phyloP scores from a whole-genome alignment of 2,888 invertebrate species.

The Orthonevra nobilis region DNA sequence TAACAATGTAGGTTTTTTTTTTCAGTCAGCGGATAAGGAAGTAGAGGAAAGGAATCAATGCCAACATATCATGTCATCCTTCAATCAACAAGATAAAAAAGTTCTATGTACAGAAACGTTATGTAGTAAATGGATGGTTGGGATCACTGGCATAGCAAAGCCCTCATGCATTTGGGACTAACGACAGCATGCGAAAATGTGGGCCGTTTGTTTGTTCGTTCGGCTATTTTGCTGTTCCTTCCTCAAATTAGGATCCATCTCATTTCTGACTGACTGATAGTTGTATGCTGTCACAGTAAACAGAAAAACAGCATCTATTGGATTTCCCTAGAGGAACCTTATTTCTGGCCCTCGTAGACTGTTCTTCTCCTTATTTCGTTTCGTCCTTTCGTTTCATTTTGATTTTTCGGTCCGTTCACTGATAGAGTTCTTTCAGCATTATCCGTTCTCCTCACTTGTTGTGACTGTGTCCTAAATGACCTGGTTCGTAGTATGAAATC shows the following conservation, averaged over 20 bases:
- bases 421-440: slow-evolving; percentile 30
- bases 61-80: slow-evolving; percentile 66
- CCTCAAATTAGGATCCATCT: slow-evolving; percentile 67
- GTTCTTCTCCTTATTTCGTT: slow-evolving; percentile 3
- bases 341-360: slow-evolving; percentile 11
- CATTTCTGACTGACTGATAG: slow-evolving; percentile 67
- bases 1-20: too few species aligned
- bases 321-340: slow-evolving; percentile 65
- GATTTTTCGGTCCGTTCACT: slow-evolving; percentile 28
- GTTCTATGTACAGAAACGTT: background rate
- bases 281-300: slow-evolving; percentile 64
- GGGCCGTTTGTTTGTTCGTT: slow-evolving; percentile 53
- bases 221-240: slow-evolving; percentile 43
- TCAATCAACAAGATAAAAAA: slow-evolving; percentile 63
- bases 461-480: slow-evolving; percentile 44
- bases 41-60: slow-evolving; percentile 34
- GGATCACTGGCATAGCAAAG: slow-evolving; percentile 42
- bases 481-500: slow-evolving; percentile 45
- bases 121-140: slow-evolving; percentile 11
- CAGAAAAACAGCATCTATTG: slow-evolving; percentile 57
- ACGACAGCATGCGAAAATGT: slow-evolving; percentile 35
- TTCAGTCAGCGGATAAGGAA: too few species aligned
- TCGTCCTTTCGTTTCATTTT: background rate
- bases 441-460: slow-evolving; percentile 36
- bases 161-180: slow-evolving; percentile 31